Evolutionary conservation across 1,140 invertebrate species (phyloP), one percentile per base, ranked within the genome.

Genomic region (Ylistrum balloti): DNA sequence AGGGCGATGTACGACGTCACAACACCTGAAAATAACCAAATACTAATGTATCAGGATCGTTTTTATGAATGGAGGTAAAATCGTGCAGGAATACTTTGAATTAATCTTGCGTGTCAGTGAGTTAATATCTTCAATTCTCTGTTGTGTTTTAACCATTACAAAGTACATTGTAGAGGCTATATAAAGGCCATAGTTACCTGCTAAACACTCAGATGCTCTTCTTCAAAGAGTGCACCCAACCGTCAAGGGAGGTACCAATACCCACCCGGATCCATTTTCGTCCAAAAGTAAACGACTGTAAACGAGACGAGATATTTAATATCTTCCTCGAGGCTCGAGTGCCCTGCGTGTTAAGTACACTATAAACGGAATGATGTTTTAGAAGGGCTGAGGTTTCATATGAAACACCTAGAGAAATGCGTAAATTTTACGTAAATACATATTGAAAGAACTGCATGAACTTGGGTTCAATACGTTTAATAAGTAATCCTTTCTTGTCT

Each of bases 231-330:
- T 74, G 56, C 56, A 74, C 56, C 17, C 56, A 74, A n/a, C 56
- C 11, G 28, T 28, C n/a, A n/a, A 74, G 56, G 56, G 56, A 74
- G 56, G 56, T 74, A 74, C 56, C 56, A 74, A 74, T 28, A n/a
- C 28, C 56, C 56, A n/a, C 56, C 56, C 56, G 56, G 56, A 74
- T 74, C 56, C 56, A 28, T 17, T 74, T 74, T 74, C 56, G 56
- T 74, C 22, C 56, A 3, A 74, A 74, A 5, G 56, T 74, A 74
- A 28, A 0, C 5, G 56, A 74, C n/a, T 74, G 56, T 28, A 74
- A 74, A 17, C 28, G 56, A 74, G 56, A 9, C n/a, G 56, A 74
- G 56, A 28, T 74, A 74, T 28, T 17, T 22, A n/a, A 74, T 74
- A 74, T 74, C 9, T 74, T n/a, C 56, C 56, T 28, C 5, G 35